phyloP scores from a whole-genome alignment of 2,888 invertebrate species.

The Blastobasis lacticolella region DNA sequence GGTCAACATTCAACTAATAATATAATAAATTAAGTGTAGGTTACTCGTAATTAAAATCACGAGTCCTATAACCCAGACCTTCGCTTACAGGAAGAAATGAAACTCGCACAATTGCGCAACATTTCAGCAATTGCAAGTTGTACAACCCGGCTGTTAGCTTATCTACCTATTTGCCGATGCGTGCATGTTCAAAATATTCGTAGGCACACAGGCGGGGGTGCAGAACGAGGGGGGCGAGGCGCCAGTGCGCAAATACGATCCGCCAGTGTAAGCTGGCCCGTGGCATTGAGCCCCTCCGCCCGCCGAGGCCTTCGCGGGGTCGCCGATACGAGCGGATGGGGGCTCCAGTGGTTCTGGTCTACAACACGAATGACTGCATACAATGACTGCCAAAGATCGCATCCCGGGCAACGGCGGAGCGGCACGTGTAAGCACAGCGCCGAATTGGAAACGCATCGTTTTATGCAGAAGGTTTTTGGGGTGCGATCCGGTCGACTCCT shows the following conservation, averaged over 20 bases:
- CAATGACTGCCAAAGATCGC: slow-evolving; percentile 69
- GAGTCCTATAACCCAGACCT: too few relatives aligned
- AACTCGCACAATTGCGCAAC: too few relatives aligned
- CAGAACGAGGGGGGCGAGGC: slow-evolving; percentile 11
- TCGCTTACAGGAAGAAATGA: too few relatives aligned
- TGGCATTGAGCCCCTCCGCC: background rate
- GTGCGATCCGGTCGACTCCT: too few relatives aligned
- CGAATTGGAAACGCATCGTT: slow-evolving; percentile 31
- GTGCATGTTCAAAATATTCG: slow-evolving; percentile 36
- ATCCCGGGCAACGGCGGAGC: slow-evolving; percentile 56
- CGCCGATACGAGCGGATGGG: background rate
- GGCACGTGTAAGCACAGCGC: slow-evolving; percentile 68
- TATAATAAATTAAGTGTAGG: too few relatives aligned
- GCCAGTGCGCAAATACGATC: slow-evolving; percentile 7
- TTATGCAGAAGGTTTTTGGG: too few relatives aligned
- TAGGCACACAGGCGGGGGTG: slow-evolving; percentile 8
- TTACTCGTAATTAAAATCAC: too few relatives aligned
- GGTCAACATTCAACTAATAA: too few relatives aligned
- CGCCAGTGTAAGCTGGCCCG: background rate
- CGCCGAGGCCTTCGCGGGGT: too few relatives aligned
- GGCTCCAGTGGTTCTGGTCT: background rate
- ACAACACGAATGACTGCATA: slow-evolving; percentile 41
- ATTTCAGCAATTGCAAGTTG: too few relatives aligned
- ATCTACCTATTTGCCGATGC: slow-evolving; percentile 15
- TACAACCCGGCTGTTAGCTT: background rate